Evolutionary conservation across 1,140 invertebrate species (phyloP).

Genomic region (Procambarus virginalis): DNA sequence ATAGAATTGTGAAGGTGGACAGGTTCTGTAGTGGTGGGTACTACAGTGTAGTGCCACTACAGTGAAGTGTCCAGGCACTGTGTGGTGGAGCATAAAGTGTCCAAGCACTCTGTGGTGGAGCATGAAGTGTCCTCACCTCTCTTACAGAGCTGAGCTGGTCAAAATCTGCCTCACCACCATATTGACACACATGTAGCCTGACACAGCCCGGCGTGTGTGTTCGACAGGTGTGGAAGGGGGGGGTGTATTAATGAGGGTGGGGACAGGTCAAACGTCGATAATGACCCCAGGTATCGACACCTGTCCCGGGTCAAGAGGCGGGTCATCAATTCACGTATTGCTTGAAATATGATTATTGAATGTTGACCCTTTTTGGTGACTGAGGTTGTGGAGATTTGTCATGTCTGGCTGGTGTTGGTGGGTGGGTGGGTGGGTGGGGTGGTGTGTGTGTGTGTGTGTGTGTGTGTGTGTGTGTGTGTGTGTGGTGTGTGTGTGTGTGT

Average conservation of each 20-base stretch:
- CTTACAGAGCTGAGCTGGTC: too few relatives aligned
- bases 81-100: too few relatives aligned
- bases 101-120: too few relatives aligned
- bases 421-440: not conserved
- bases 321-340: not conserved
- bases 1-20: too few relatives aligned
- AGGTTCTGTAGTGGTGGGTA: too few relatives aligned
- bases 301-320: not conserved
- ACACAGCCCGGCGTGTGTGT: too few relatives aligned
- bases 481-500: not conserved
- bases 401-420: not conserved
- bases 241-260: not conserved
- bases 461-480: not conserved
- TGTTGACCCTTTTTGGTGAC: not conserved
- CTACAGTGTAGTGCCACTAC: too few relatives aligned
- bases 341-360: not conserved
- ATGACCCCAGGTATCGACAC: not conserved
- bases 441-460: not conserved
- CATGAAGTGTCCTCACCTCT: too few relatives aligned
- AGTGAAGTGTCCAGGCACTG: too few relatives aligned
- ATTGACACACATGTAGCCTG: too few relatives aligned
- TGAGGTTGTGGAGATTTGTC: not conserved
- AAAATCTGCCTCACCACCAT: too few relatives aligned
- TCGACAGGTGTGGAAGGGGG: too few relatives aligned
- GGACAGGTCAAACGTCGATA: not conserved